Evolutionary conservation across 1,140 invertebrate species (phyloP).

Genomic region (Drosophila triauraria): DNA sequence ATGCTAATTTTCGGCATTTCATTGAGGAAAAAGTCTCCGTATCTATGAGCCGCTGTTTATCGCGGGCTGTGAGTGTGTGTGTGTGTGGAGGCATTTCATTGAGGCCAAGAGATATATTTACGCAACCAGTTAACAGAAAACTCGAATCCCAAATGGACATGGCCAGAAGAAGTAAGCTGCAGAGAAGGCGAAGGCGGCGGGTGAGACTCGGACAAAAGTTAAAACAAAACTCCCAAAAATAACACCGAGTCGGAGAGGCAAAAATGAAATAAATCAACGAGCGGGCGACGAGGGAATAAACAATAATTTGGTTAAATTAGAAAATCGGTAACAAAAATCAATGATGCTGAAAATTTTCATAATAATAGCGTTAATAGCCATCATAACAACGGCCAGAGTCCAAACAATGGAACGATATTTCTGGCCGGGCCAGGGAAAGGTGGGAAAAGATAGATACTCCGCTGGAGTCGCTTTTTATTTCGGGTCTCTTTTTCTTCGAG

Average conservation of each 20-base stretch:
- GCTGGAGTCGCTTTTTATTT: conserved; percentile 23
- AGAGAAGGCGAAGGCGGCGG: not conserved
- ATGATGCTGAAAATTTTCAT: conserved; percentile 84
- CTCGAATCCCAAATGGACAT: conserved; percentile 24
- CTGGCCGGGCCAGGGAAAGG: conserved; percentile 39
- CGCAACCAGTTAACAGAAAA: conserved; percentile 75
- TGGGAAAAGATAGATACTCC: conserved; percentile 34
- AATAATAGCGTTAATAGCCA: conserved; percentile 79
- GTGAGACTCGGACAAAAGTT: conserved; percentile 17
- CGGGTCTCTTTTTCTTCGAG: conserved; percentile 1
- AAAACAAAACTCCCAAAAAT: conserved; percentile 53
- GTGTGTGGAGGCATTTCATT: conserved; percentile 71
- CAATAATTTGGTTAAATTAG: conserved; percentile 81
- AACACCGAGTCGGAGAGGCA: conserved; percentile 14
- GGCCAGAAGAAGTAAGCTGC: conserved; percentile 7
- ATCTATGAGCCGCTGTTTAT: conserved; percentile 30
- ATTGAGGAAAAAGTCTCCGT: conserved; percentile 72
- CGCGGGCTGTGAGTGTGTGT: conserved; percentile 11
- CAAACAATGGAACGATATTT: conserved; percentile 55
- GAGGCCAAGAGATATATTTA: conserved; percentile 69
- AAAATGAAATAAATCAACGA: conserved; percentile 56
- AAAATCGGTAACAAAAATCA: conserved; percentile 83
- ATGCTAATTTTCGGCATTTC: conserved; percentile 77
- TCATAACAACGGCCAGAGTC: conserved; percentile 65
- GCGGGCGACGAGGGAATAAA: conserved; percentile 54